Evolutionary conservation across 2,113 vertebrate genomes (phyloP).

Genomic region (Sylvicapra grimmia): DNA sequence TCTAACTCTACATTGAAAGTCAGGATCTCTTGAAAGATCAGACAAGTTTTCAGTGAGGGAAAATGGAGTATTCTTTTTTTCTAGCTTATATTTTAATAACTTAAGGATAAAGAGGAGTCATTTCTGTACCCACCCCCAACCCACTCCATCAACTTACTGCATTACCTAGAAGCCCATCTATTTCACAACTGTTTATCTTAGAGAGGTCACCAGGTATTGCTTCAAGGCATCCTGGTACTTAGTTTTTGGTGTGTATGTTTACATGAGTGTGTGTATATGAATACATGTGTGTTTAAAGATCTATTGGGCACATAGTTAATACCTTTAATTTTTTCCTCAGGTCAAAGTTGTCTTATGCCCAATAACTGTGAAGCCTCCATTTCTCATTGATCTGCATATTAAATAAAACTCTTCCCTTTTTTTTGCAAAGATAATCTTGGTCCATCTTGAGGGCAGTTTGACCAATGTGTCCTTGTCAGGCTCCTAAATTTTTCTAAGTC

Average conservation of each 20-base stretch:
- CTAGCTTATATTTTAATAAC: neutral
- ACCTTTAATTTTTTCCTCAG: neutral
- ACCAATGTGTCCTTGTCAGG: neutral
- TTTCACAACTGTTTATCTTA: neutral
- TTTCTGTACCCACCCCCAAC: neutral
- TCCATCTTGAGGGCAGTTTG: neutral
- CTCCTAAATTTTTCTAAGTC: neutral
- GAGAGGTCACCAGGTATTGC: neutral
- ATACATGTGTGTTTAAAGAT: neutral
- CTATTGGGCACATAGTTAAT: neutral
- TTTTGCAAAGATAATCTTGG: neutral
- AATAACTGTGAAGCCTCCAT: neutral
- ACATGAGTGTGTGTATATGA: neutral
- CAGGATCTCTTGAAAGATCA: neutral
- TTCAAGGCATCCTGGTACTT: neutral
- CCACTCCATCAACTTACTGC: neutral
- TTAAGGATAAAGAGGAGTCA: neutral
- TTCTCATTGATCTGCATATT: neutral
- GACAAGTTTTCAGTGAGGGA: neutral
- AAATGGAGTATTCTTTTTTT: neutral
- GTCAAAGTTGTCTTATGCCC: neutral
- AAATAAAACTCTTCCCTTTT: neutral
- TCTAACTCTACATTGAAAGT: neutral
- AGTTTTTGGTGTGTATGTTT: neutral
- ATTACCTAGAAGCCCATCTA: neutral